Evolutionary conservation across 64 coral and sea anemone species (phyloP), one percentile per base, ranked within the genome.

Genomic region (Montipora sp.): DNA sequence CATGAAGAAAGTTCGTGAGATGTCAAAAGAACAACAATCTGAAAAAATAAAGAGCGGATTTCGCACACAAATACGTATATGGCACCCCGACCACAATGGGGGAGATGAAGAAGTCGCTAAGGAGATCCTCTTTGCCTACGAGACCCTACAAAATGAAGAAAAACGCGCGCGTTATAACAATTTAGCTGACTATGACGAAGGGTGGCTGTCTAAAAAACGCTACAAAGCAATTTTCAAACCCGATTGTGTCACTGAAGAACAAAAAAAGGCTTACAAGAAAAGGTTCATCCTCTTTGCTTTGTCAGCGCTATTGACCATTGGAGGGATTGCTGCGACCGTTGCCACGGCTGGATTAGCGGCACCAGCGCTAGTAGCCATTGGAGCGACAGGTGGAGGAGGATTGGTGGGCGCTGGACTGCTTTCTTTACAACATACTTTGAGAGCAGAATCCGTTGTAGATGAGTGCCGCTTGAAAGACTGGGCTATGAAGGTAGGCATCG

Each of bases 81-180:
- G 95, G 91, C 95, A 93, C 79, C 91, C 95, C 5, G 95, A 96
- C 48, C 47, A 73, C 45, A 90, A 96, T 43, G 27, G 20, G 9
- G 95, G 73, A 2, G 80, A 93, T 67, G 91, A 67, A 74, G 91
- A 90, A 55, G 80, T 87, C 11, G 91, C 95, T 8, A 16, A 49
- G n/a, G 87, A 96, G 44, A 74, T 96, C 3, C 85, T 93, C 45
- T 13, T 47, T 2, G 95, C 95, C 1, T 63, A 87, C 27, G 88
- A 90, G 1, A 20, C 80, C 15, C 43, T 96, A 36, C 51, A n/a
- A 5, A 80, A 90, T 67, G 73, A 83, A 48, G 87, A 79, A 59
- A 87, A 12, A 90, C 72, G 95, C 15, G 81, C 91, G 0, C 18
- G 51, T 7, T 96, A 96, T 53, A 50, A 96, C 21, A 96, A 93